Evolutionary conservation across 2,888 invertebrate species (phyloP).

Genomic region (Bombyx huttoni): DNA sequence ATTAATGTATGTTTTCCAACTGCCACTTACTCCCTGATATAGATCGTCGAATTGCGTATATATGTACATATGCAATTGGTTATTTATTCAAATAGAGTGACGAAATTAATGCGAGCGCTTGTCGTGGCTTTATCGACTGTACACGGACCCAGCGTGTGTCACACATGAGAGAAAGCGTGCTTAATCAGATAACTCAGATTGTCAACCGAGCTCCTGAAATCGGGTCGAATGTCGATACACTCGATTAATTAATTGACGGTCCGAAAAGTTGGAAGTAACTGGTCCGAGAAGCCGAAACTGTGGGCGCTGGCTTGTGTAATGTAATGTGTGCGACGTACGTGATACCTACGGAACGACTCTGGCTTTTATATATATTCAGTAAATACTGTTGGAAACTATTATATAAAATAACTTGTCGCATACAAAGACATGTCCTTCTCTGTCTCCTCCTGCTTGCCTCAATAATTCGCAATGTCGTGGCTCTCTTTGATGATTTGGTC

Average conservation of each 20-base stretch:
- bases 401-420: too few species aligned
- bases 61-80: constrained; percentile 52
- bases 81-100: constrained; percentile 64
- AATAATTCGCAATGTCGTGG: too few species aligned
- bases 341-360: background rate
- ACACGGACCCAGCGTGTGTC: constrained; percentile 35
- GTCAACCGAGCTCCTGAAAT: constrained; percentile 71
- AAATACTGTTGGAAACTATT: too few species aligned
- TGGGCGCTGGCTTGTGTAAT: constrained; percentile 48
- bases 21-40: constrained; percentile 37
- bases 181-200: constrained; percentile 71
- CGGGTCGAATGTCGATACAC: constrained; percentile 71
- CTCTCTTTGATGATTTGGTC: too few species aligned
- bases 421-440: too few species aligned
- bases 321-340: constrained; percentile 23
- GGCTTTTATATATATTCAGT: too few species aligned
- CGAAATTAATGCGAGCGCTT: constrained; percentile 55
- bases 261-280: constrained; percentile 60
- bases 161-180: constrained; percentile 67
- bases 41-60: constrained; percentile 37
- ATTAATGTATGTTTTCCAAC: constrained; percentile 33
- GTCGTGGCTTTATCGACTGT: constrained; percentile 42
- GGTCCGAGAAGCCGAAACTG: constrained; percentile 51
- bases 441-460: too few species aligned
- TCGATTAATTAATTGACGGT: constrained; percentile 70